Evolutionary conservation across 2,113 vertebrate genomes (phyloP), one percentile per base, ranked within the genome.

Genomic region (Salvelinus sp.): DNA sequence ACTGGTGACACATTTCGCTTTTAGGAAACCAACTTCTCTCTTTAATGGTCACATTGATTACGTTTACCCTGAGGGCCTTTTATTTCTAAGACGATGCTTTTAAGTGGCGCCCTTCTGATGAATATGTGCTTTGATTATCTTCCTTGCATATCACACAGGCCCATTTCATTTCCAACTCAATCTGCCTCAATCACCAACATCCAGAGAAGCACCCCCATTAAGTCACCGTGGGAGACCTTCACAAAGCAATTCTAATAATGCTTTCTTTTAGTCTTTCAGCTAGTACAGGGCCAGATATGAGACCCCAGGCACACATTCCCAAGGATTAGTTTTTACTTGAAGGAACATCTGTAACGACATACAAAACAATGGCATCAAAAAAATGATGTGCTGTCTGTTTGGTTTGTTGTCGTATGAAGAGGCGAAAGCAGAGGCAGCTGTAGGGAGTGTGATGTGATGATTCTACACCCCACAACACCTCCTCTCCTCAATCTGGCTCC

Each of bases 241-340:
- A 62, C 50, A 68, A 83, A 80, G 79, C 74, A 74, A 75, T 79
- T 85, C 70, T 20, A 44, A 28, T 25, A 69, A 57, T 23, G 62
- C 62, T 75, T 72, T 73, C n/a, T 20, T 73, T 63, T 60, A 67
- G 50, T 60, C 63, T 58, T 30, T 76, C n/a, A 30, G n/a, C 63
- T 77, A 60, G 64, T 83, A 67, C 77, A 57, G 69, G 12, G 58
- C 67, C 38, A 83, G 71, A 65, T 69, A 71, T 65, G n/a, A 85
- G 72, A 79, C 78, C 75, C 30, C 22, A 2, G 23, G 70, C 62
- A 63, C 67, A 79, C 72, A 85, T 81, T 70, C 54, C 71, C 23
- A 57, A 5, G 44, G n/a, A 87, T 71, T 80, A 50, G 70, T 81
- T 69, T 75, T 0, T 16, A 70, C 76, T 57, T 70, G 44, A 44